A percentile compares a stretch with the other conserved stretches of the same genome.
Evolutionary conservation across 2,113 vertebrate genomes (phyloP).

Genomic region (Rhinichthys klamathensis): DNA sequence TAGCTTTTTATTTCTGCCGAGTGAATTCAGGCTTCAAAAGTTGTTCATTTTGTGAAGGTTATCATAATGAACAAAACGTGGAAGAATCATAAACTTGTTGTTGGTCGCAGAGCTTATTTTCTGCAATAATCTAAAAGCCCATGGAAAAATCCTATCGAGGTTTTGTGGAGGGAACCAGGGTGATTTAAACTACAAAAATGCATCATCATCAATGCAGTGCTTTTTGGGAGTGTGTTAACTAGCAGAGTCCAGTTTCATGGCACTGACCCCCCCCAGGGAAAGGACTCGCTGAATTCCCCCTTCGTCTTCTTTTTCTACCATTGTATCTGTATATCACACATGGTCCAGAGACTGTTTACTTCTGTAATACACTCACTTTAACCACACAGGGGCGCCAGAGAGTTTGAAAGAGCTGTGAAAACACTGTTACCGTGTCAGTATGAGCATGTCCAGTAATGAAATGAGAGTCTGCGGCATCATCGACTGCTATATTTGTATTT

Average conservation of each 20-base stretch:
- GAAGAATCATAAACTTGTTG: background rate
- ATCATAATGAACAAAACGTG: background rate
- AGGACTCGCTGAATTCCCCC: background rate
- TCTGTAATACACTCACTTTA: background rate
- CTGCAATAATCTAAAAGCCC: background rate
- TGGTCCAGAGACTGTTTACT: background rate
- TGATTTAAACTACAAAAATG: background rate
- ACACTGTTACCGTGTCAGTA: background rate
- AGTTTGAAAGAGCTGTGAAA: background rate
- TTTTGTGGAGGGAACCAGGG: background rate
- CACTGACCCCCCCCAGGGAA: background rate
- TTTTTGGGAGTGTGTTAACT: background rate
- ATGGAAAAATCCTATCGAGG: background rate
- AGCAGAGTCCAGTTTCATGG: background rate
- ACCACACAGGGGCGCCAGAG: slow-evolving; percentile 35
- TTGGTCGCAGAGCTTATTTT: background rate
- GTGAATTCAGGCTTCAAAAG: background rate
- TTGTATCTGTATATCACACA: background rate
- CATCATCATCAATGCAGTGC: background rate
- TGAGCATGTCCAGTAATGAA: slow-evolving; percentile 6
- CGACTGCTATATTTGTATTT: background rate
- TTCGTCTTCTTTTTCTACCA: slow-evolving; percentile 7
- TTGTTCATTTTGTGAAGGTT: background rate
- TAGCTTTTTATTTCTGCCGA: background rate
- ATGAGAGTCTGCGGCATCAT: background rate